A percentile compares a stretch with the other conserved stretches of the same genome.
These are phyloP conservation scores for Sinohyriopsis cumingii DNA, from an alignment of 2,888 invertebrate species.

Conservation along the genomic window DNA sequence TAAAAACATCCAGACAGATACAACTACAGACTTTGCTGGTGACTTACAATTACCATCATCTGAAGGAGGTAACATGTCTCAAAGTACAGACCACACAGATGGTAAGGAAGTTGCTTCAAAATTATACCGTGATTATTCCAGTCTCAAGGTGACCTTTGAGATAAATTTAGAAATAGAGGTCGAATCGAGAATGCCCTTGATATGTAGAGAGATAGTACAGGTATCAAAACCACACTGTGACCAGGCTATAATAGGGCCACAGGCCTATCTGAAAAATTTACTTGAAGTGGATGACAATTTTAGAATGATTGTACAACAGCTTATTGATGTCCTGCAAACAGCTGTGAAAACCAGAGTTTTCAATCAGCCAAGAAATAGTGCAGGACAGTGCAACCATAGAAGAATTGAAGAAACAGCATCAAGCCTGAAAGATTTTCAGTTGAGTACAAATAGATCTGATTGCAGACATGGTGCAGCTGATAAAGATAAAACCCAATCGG, in stretches of 20 bases:
- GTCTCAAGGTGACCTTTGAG: constrained; percentile 11
- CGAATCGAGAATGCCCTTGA: constrained; percentile 8
- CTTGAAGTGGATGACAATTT: no score
- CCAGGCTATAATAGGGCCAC: no score
- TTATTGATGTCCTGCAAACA: constrained; percentile 64
- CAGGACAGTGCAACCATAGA: background rate
- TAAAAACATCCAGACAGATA: constrained; percentile 6
- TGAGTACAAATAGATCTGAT: background rate
- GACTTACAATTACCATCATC: background rate
- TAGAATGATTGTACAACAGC: constrained; percentile 23
- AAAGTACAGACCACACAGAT: background rate
- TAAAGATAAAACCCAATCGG: background rate
- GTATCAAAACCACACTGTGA: no score
- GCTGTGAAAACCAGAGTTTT: constrained; percentile 59
- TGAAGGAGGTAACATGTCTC: background rate
- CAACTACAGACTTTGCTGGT: background rate
- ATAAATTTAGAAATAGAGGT: constrained; percentile 24
- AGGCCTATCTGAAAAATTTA: no score
- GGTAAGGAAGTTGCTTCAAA: constrained; percentile 8
- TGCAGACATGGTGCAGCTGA: background rate
- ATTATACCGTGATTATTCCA: constrained; percentile 11
- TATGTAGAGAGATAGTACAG: no score
- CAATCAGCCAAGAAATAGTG: constrained; percentile 40
- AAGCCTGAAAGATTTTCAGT: no score
- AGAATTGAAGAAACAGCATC: background rate